phyloP scores from a whole-genome alignment of 2,888 invertebrate species.

The Calameuta filiformis region DNA sequence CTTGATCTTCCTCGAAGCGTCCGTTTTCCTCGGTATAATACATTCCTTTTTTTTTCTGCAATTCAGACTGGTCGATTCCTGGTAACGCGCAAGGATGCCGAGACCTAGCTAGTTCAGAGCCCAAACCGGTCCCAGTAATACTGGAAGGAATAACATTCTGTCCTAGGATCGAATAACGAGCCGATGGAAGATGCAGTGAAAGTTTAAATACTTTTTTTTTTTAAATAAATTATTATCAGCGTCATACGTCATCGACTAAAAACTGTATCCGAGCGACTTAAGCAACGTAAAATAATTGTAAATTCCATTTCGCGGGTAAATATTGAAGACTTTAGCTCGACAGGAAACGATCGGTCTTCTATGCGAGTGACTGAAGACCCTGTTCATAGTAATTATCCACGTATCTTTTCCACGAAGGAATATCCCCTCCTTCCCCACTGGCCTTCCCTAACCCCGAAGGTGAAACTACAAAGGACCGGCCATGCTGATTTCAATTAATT shows the following conservation, averaged over 20 bases:
- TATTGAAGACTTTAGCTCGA: background rate
- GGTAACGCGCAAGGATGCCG: background rate
- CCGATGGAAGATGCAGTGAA: background rate
- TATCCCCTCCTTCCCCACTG: background rate
- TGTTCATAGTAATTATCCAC: constrained; percentile 11
- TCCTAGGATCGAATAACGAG: background rate
- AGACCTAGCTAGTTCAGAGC: background rate
- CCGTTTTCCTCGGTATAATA: background rate
- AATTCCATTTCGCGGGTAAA: background rate
- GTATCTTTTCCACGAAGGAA: constrained; percentile 27
- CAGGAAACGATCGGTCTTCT: background rate
- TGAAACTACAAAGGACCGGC: constrained; percentile 8
- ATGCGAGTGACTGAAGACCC: background rate
- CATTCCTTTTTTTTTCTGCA: background rate
- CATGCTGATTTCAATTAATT: constrained; percentile 54
- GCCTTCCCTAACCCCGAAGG: no score
- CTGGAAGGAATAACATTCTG: background rate
- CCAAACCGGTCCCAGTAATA: background rate
- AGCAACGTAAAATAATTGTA: background rate
- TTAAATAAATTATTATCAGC: background rate
- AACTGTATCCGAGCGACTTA: background rate
- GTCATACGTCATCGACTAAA: background rate
- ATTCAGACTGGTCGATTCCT: background rate
- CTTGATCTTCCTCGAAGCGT: background rate
- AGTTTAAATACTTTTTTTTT: background rate